A percentile compares a stretch with the other conserved stretches of the same genome.
These are phyloP conservation scores for Sarotherodon lohbergeri DNA, from an alignment of 2,113 vertebrate genomes.

Conservation along the genomic window DNA sequence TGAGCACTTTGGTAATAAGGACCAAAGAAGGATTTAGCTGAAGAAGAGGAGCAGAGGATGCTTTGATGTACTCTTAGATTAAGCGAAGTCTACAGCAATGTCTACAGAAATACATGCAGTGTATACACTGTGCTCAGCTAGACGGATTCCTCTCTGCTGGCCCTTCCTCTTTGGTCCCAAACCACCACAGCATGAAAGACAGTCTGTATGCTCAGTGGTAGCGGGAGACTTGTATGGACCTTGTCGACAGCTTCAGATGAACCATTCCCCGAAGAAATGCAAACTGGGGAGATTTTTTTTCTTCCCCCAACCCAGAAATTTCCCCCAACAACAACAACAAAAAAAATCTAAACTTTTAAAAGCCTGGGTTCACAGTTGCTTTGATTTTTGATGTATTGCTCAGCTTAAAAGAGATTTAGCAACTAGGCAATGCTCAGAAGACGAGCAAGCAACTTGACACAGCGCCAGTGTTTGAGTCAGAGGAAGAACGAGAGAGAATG, in stretches of 20 bases:
- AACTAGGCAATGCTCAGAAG: slow-evolving; percentile 43
- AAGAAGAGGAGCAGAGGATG: slow-evolving; percentile 60
- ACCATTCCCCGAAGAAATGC: slow-evolving; percentile 61
- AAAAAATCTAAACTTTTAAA: slow-evolving; percentile 56
- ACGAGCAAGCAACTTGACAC: slow-evolving; percentile 1
- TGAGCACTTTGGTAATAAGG: slow-evolving; percentile 77
- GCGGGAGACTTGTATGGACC: slow-evolving; percentile 66
- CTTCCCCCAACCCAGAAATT: slow-evolving; percentile 30
- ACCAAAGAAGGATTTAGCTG: slow-evolving; percentile 68
- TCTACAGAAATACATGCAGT: slow-evolving; percentile 70
- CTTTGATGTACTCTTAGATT: slow-evolving; percentile 81
- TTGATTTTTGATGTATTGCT: slow-evolving; percentile 35
- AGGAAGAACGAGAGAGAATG: slow-evolving; percentile 1
- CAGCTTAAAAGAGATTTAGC: slow-evolving; percentile 53
- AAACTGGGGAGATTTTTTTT: slow-evolving; percentile 44
- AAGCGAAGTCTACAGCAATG: slow-evolving; percentile 70
- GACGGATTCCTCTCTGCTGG: slow-evolving; percentile 53
- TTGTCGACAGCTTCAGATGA: slow-evolving; percentile 70
- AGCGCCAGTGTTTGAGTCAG: not conserved
- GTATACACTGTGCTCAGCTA: slow-evolving; percentile 43
- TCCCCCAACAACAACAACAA: slow-evolving; percentile 7
- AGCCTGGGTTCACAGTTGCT: slow-evolving; percentile 38
- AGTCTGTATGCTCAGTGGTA: slow-evolving; percentile 41
- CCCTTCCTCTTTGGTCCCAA: slow-evolving; percentile 64
- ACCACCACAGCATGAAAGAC: slow-evolving; percentile 67